Evolutionary conservation across 1,140 invertebrate species (phyloP), one percentile per base, ranked within the genome.

Genomic region (Rhizoglyphus robini): DNA sequence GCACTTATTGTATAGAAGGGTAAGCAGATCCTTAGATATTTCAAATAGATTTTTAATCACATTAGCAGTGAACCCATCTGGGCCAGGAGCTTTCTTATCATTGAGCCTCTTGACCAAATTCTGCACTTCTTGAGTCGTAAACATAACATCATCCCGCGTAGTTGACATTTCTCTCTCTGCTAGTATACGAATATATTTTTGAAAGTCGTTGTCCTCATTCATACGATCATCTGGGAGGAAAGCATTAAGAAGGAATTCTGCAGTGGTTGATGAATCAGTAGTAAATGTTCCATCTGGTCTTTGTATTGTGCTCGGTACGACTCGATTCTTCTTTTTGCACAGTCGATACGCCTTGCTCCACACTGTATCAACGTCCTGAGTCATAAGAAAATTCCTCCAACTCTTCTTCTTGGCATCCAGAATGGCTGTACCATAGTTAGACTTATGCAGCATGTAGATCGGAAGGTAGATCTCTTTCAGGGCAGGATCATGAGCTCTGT

Each of bases 51-150:
- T 3, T 29, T 63, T 65, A 20, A 57, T 36, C 4, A 65, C 47
- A 29, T 65, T 41, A 5, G 49, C 54, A n/a, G 64, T 65, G n/a
- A 65, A 30, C 2, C 27, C 31, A 31, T 65, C 64, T 20, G 8
- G n/a, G 4, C 64, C 64, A n/a, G 57, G 64, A 65, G 61, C 31
- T 31, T 65, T 65, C 4, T 57, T 65, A n/a, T 48, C 38, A 27
- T 64, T 64, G 20, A 25, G 3, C 4, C 3, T 48, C 8, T 8
- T 5, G 32, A 64, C 15, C 4, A 54, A 30, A 4, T 27, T 13
- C 20, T 27, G 3, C 18, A 64, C 46, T 51, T 64, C 62, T n/a
- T 27, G 3, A 4, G 1, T 4, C 4, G 46, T 49, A 32, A 64
- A 64, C 15, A 27, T 29, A 1, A 3, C 15, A 27, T 60, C 38